These are phyloP conservation scores for Eremobia ochroleuca DNA, from an alignment of 2,888 invertebrate species.

Conservation along the genomic window DNA sequence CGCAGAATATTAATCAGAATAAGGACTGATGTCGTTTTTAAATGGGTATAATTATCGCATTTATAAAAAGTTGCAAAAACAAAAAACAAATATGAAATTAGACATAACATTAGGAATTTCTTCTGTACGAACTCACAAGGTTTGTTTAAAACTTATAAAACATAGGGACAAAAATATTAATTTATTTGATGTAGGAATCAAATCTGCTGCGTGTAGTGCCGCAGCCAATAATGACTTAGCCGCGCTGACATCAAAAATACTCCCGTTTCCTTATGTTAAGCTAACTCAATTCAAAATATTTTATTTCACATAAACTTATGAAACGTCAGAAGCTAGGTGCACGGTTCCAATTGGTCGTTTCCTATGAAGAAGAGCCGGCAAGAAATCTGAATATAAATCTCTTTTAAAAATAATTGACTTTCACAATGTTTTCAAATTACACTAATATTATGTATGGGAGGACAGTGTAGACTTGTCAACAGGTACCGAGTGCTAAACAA, in stretches of 20 bases:
- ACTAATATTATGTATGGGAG: background rate
- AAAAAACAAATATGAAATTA: background rate
- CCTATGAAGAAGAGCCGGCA: background rate
- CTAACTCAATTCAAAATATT: background rate
- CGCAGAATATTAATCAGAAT: background rate
- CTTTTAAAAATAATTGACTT: background rate
- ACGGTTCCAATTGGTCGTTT: background rate
- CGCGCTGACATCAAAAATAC: too few relatives aligned
- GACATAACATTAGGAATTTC: background rate
- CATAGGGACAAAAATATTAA: background rate
- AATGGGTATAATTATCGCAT: background rate
- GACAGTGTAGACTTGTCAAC: background rate
- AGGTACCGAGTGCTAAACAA: background rate
- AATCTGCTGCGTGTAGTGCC: background rate
- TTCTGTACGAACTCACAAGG: background rate
- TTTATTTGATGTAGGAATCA: background rate
- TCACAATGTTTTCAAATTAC: background rate
- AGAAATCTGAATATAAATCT: too few relatives aligned
- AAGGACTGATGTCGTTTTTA: background rate
- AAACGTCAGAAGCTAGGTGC: background rate
- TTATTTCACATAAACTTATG: background rate
- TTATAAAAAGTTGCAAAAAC: background rate
- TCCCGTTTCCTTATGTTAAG: background rate
- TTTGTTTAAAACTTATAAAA: background rate
- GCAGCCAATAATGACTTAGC: background rate